A percentile compares a stretch with the other conserved stretches of the same genome.
These are phyloP conservation scores for Micrastur ruficollis DNA, from an alignment of 2,797 vertebrate genomes.

Conservation along the genomic window DNA sequence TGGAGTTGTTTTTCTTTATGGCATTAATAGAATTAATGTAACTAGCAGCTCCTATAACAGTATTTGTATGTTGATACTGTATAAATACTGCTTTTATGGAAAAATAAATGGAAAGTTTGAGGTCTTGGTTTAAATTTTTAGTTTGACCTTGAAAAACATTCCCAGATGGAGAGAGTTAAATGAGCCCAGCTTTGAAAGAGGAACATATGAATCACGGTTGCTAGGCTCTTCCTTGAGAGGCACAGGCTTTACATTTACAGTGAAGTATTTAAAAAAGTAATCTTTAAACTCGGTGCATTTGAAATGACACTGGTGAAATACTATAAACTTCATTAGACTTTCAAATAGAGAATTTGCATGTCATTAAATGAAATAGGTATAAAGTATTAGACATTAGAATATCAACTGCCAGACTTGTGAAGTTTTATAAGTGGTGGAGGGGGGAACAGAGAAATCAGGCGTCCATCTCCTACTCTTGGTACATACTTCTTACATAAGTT, in stretches of 20 bases:
- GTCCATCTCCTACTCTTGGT: neutral
- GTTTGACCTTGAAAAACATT: constrained; percentile 48
- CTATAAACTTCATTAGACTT: constrained; percentile 28
- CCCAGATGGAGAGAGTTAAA: constrained; percentile 43
- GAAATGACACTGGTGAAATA: constrained; percentile 1
- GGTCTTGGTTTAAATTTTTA: neutral
- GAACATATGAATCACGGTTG: constrained; percentile 17
- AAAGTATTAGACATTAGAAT: neutral
- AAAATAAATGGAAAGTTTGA: neutral
- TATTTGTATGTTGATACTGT: neutral
- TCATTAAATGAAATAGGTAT: neutral
- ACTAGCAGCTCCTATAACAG: neutral
- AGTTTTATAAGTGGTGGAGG: neutral
- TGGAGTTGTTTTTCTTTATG: neutral
- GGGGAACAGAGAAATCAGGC: neutral
- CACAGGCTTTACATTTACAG: neutral
- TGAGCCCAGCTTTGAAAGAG: constrained; percentile 14
- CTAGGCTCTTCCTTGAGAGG: constrained; percentile 18
- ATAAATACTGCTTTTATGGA: neutral
- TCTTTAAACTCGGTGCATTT: neutral
- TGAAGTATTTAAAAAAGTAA: constrained; percentile 17
- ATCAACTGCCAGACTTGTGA: neutral
- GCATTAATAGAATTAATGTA: neutral
- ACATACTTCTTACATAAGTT: neutral
- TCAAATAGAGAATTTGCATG: neutral